Conservation (phyloP, 2,797 vertebrate genomes). For the Ptychadena robeensis region DNA sequence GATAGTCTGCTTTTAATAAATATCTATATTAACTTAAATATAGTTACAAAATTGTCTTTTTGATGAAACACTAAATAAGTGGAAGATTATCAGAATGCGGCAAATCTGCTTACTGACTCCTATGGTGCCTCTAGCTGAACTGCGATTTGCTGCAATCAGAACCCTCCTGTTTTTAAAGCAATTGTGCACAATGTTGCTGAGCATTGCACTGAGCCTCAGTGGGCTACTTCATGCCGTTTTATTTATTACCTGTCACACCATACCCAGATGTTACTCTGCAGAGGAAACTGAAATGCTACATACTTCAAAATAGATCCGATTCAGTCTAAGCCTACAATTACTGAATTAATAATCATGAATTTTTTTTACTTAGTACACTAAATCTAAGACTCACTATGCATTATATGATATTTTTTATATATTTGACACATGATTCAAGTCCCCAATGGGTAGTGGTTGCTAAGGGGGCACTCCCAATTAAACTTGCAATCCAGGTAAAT, state of each 20-base stretch:
- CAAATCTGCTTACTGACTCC: not conserved
- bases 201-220: conserved; percentile 28
- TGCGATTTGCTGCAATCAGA: conserved; percentile 26
- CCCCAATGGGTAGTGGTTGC: no score
- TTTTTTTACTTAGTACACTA: not conserved
- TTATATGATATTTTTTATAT: no score
- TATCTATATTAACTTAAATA: not conserved
- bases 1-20: not conserved
- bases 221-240: conserved; percentile 32
- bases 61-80: not conserved
- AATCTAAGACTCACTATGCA: not conserved
- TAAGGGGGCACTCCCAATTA: no score
- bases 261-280: conserved; percentile 50
- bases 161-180: conserved; percentile 19
- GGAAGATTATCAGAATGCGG: not conserved
- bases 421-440: no score
- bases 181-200: conserved; percentile 40
- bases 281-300: conserved; percentile 26
- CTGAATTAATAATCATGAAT: not conserved
- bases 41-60: no score
- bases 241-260: conserved; percentile 53
- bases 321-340: not conserved
- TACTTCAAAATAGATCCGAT: not conserved
- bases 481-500: no score
- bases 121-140: not conserved